phyloP scores from a whole-genome alignment of 2,113 vertebrate genomes.

The Anhinga anhinga region DNA sequence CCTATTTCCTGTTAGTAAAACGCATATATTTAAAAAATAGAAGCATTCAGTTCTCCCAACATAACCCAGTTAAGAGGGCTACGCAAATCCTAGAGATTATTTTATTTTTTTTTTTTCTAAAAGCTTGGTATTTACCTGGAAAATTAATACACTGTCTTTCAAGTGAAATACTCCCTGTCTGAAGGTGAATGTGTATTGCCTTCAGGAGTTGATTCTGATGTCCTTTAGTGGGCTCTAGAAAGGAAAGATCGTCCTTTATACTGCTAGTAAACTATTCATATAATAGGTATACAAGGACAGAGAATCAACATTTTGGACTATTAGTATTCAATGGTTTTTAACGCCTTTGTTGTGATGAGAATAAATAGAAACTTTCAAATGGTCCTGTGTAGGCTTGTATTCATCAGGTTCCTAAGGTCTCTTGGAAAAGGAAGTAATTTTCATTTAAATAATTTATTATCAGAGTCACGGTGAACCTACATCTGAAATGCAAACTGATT shows the following conservation, averaged over 20 bases:
- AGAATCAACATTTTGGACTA: not conserved
- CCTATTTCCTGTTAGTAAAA: not conserved
- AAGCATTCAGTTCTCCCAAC: not conserved
- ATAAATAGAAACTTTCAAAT: not conserved
- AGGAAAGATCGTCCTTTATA: not conserved
- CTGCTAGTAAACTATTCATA: not conserved
- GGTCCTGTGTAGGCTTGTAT: not conserved
- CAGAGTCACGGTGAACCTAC: not conserved
- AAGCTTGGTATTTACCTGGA: not conserved
- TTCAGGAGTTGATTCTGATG: not conserved
- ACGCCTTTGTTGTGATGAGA: not conserved
- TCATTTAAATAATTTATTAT: slow-evolving; percentile 26
- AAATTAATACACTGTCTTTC: not conserved
- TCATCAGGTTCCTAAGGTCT: not conserved
- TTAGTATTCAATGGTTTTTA: not conserved
- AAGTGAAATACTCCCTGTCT: not conserved
- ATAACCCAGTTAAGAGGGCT: not conserved
- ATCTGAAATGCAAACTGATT: not conserved
- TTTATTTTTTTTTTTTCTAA: not conserved
- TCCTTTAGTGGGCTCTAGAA: not conserved
- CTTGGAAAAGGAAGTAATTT: not conserved
- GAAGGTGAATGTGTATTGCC: not conserved
- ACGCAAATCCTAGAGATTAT: not conserved
- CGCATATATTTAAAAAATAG: not conserved
- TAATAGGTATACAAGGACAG: not conserved